Percentiles rank a stretch among this genome's conserved stretches.
phyloP scores from a whole-genome alignment of 1,140 invertebrate species.

The Mercenaria mercenaria region DNA sequence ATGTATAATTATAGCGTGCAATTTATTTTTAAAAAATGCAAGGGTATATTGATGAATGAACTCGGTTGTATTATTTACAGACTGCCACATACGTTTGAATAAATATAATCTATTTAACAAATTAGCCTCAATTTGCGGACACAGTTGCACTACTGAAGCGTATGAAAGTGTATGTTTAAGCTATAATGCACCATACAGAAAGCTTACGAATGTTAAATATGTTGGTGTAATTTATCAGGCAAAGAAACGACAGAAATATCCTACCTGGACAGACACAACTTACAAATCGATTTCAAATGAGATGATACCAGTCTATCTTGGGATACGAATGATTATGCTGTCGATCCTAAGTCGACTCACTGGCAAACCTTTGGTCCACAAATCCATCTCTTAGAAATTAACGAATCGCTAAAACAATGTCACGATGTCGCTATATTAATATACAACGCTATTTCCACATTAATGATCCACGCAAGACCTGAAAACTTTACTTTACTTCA shows the following conservation, averaged over 20 bases:
- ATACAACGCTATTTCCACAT: conserved; percentile 20
- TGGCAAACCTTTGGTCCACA: not conserved
- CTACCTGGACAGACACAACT: not conserved
- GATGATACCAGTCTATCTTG: not conserved
- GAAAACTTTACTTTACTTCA: no score
- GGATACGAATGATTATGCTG: not conserved
- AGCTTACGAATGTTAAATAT: no score
- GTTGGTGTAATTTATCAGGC: conserved; percentile 4
- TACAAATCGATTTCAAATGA: not conserved
- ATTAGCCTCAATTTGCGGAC: no score
- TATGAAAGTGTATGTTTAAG: no score
- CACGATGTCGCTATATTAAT: not conserved
- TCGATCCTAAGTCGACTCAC: not conserved
- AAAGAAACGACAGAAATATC: not conserved
- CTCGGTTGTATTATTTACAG: no score
- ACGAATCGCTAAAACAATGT: conserved; percentile 33
- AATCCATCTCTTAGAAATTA: conserved; percentile 32
- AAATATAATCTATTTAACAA: no score
- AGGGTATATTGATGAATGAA: no score
- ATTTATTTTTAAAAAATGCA: no score
- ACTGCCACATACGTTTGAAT: no score
- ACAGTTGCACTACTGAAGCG: no score
- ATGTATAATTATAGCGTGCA: no score
- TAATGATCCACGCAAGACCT: conserved; percentile 19
- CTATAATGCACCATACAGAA: no score